A percentile compares a stretch with the other conserved stretches of the same genome.
These are phyloP conservation scores for Sternotherus odoratus DNA, from an alignment of 2,797 vertebrate species.

Conservation along the genomic window DNA sequence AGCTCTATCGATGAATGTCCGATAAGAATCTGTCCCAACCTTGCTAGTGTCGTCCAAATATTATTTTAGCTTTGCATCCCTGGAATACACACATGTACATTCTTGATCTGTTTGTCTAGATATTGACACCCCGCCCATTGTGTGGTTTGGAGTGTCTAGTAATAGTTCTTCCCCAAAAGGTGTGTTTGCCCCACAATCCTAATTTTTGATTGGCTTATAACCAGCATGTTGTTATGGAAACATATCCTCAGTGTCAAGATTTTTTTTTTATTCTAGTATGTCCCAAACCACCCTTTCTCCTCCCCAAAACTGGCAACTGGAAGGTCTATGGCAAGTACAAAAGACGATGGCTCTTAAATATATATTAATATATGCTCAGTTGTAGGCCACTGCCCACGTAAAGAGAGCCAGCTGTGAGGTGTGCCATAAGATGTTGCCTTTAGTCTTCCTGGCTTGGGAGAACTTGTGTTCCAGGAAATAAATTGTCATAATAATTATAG, in stretches of 20 bases:
- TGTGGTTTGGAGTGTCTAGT: neutral
- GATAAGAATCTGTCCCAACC: neutral
- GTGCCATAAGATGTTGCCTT: neutral
- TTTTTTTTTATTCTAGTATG: neutral
- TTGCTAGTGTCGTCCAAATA: neutral
- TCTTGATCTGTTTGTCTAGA: neutral
- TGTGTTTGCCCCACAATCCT: neutral
- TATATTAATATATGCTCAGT: neutral
- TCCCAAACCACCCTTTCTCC: neutral
- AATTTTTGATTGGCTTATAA: neutral
- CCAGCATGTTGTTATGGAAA: neutral
- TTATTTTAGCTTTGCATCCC: neutral
- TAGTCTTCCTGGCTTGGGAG: neutral
- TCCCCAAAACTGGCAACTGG: neutral
- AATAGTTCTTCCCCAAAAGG: neutral
- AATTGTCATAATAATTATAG: neutral
- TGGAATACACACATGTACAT: neutral
- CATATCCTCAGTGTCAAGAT: neutral
- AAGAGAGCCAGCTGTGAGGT: neutral
- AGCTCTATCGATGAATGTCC: neutral
- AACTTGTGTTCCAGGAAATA: neutral
- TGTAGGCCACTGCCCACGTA: neutral
- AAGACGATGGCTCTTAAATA: neutral
- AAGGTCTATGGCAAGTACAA: neutral
- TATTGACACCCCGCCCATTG: neutral